Evolutionary conservation across 2,113 vertebrate genomes (phyloP), one percentile per base, ranked within the genome.

Genomic region (Ptilorrhoa leucosticta): DNA sequence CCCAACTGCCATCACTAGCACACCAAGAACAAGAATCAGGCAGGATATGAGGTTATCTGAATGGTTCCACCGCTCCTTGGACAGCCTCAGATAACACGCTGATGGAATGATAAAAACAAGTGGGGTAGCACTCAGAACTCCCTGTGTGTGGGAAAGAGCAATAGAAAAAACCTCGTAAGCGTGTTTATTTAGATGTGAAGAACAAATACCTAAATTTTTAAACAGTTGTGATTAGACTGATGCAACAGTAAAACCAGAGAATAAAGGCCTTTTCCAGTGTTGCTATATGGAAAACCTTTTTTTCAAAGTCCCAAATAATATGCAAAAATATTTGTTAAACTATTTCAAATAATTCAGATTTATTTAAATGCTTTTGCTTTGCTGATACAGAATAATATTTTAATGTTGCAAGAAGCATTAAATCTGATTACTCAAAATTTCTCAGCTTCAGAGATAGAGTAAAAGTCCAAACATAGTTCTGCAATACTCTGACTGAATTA

Each of bases 81-180:
- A 99, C 51, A 99, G 98, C 88, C 98, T 99, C 77, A 99, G 97
- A 90, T 98, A 99, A 93, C 99, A 99, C 0, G 98, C 99, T 6
- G 99, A 98, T 15, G 99, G 99, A 50, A 99, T 98, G 97, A 99
- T 99, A 98, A 99, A 99, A 97, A 99, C 98, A 65, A 99, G 97
- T 2, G 99, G 99, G 15, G 98, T 98, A 20, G 99, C 99, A 66
- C 98, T 99, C 92, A 99, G 89, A 66, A 98, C 98, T 47, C 99
- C 99, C 99, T 99, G 97, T 31, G 35, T 90, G 42, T 45, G 70
- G 57, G 95, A 93, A 96, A 93, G 37, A 97, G 96, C 77, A 97
- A 79, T 3, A 89, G 56, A 87, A n/a, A 71, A 90, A 83, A 17
- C 1, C 37, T 76, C 9, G 58, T 91, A 73, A 96, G 85, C 10